A percentile compares a stretch with the other conserved stretches of the same genome.
Evolutionary conservation across 2,797 vertebrate species (phyloP).

Genomic region (Fistularia commersonii): DNA sequence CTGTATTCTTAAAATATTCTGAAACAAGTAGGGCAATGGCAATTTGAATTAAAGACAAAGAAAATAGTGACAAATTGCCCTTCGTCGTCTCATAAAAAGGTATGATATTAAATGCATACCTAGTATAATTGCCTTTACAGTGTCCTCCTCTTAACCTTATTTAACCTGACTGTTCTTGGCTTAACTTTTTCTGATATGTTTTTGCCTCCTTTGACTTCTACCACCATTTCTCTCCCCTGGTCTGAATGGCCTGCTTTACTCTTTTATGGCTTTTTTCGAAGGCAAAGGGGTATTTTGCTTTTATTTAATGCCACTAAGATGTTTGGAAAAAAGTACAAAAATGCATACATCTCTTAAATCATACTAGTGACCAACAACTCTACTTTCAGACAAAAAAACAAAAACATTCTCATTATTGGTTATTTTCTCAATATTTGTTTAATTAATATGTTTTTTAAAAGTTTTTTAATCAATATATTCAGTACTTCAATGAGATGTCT

Average conservation of each 20-base stretch:
- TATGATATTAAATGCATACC: constrained; percentile 29
- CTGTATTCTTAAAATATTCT: background rate
- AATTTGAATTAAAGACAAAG: background rate
- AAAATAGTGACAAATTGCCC: background rate
- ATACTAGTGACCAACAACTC: background rate
- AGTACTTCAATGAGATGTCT: too few relatives aligned
- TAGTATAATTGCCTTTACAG: constrained; percentile 20
- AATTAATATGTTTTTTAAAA: too few relatives aligned
- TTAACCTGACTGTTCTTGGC: constrained; percentile 29
- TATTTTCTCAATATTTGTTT: too few relatives aligned
- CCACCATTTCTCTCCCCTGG: constrained; percentile 50
- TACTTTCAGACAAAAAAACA: constrained; percentile 24
- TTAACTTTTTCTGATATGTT: constrained; percentile 29
- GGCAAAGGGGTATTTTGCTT: constrained; percentile 10
- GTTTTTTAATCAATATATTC: too few relatives aligned
- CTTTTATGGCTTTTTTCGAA: constrained; percentile 13
- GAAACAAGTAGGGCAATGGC: background rate
- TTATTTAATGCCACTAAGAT: constrained; percentile 28
- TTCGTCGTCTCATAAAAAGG: constrained; percentile 13
- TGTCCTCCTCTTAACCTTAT: constrained; percentile 12
- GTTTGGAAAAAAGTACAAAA: constrained; percentile 51
- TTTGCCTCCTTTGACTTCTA: constrained; percentile 73
- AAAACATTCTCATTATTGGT: background rate
- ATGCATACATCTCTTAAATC: too few relatives aligned
- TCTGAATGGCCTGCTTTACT: constrained; percentile 21